Percentiles rank a stretch among this genome's conserved stretches.
Conservation (phyloP, 2,113 vertebrate genomes). For the Oenanthe oenanthe region DNA sequence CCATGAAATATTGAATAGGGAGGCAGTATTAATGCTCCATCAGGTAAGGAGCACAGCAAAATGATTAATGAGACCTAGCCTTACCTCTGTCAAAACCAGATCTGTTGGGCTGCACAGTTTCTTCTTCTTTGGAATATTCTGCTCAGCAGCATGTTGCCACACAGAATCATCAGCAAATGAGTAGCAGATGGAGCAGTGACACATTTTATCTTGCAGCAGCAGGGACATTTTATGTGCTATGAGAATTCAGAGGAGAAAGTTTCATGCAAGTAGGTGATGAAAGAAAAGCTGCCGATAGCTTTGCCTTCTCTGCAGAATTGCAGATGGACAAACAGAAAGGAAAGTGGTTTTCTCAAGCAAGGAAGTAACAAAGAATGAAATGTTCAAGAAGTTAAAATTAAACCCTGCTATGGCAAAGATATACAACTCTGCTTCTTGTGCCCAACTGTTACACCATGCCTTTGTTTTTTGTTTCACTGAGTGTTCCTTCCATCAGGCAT, state of each 20-base stretch:
- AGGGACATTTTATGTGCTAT: slow-evolving; percentile 48
- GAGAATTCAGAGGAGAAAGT: slow-evolving; percentile 29
- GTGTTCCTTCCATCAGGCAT: neutral
- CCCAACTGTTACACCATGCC: neutral
- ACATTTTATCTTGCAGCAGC: slow-evolving; percentile 65
- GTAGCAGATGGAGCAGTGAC: slow-evolving; percentile 72
- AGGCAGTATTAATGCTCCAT: neutral
- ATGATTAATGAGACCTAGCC: slow-evolving; percentile 6
- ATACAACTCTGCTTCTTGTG: neutral
- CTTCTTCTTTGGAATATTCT: slow-evolving; percentile 55
- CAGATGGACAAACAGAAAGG: slow-evolving; percentile 57
- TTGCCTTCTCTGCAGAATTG: slow-evolving; percentile 13
- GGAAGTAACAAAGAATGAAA: slow-evolving; percentile 47
- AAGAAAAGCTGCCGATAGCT: neutral
- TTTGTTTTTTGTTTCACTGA: neutral
- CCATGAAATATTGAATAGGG: neutral
- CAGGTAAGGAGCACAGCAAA: neutral
- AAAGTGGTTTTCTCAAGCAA: slow-evolving; percentile 35
- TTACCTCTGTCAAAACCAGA: neutral
- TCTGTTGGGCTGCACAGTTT: slow-evolving; percentile 23
- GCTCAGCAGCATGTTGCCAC: slow-evolving; percentile 8
- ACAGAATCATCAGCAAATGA: slow-evolving; percentile 49
- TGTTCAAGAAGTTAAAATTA: slow-evolving; percentile 51
- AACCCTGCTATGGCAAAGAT: neutral
- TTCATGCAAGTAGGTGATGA: slow-evolving; percentile 19